These are phyloP conservation scores for Nothocercus nigrocapillus DNA, from an alignment of 2,113 vertebrate species.

Conservation along the genomic window DNA sequence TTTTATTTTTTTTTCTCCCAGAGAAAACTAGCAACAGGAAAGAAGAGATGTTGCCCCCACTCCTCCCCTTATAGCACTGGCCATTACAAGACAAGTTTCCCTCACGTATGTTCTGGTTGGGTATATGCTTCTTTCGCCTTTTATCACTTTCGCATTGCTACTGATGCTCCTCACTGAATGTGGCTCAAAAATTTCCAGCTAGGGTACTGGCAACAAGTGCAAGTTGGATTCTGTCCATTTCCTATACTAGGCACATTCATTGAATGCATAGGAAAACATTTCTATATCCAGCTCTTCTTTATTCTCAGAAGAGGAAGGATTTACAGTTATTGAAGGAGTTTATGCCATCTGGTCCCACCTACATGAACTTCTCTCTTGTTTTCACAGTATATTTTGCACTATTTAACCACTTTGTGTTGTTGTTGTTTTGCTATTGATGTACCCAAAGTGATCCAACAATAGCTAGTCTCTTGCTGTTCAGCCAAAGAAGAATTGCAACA, in stretches of 20 bases:
- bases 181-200: not conserved
- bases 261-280: not conserved
- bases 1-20: not conserved
- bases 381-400: slow-evolving; percentile 70
- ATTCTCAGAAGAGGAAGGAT: slow-evolving; percentile 7
- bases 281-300: not conserved
- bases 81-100: not conserved
- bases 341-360: slow-evolving; percentile 62
- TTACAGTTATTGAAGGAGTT: slow-evolving; percentile 5
- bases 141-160: not conserved
- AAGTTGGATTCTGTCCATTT: not conserved
- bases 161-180: not conserved
- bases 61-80: not conserved
- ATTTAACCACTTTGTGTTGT: slow-evolving; percentile 61
- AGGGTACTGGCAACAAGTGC: not conserved
- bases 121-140: not conserved
- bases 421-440: slow-evolving; percentile 41
- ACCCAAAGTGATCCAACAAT: slow-evolving; percentile 17
- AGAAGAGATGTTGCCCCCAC: not conserved
- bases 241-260: slow-evolving; percentile 23
- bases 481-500: not conserved
- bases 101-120: not conserved
- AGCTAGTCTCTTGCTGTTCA: not conserved
- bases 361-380: slow-evolving; percentile 61
- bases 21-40: not conserved